Evolutionary conservation across 2,113 vertebrate species (phyloP), one percentile per base, ranked within the genome.

Genomic region (Mohoua ochrocephala): DNA sequence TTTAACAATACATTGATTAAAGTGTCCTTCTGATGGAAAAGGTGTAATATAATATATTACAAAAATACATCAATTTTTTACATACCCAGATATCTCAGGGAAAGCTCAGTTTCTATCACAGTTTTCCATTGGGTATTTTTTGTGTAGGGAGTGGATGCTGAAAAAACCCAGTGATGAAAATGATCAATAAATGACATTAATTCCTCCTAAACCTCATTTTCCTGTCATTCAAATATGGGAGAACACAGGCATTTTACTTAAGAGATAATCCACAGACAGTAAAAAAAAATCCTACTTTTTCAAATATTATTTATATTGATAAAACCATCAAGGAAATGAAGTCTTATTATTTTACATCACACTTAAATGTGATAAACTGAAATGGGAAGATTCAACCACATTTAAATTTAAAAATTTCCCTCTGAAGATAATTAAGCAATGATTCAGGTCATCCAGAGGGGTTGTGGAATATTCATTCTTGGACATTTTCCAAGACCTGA

Each of bases 1-100:
- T 92, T 93, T 94, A 94, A 95, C 64, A 94, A 97, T 73, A 83
- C 45, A 74, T 75, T 81, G 84, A 95, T 92, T 93, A 53, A 93
- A 77, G 75, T 28, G 57, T 83, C 74, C 26, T 71, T 80, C 35
- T 79, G 26, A 77, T 89, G 19, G 27, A 88, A 93, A 90, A 88
- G 18, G 23, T 2, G 0, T 64, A 94, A 61, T 28, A 39, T 12
- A 74, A 78, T 39, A 60, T 14, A 75, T 39, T 19, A 87, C 5
- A 81, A 63, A 79, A 77, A 4, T 13, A 73, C 7, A 39, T 2
- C 3, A 13, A 50, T 85, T 94, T 87, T 95, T 86, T 41, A 26
- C 22, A 50, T 56, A 63, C 1, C 1, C 22, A 53, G 39, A 33
- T 63, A 63, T 70, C 27, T 91, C 11, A 54, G 13, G 30, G 5